These are phyloP conservation scores for Conus canariensis DNA, from an alignment of 2,888 invertebrate species.

Conservation along the genomic window DNA sequence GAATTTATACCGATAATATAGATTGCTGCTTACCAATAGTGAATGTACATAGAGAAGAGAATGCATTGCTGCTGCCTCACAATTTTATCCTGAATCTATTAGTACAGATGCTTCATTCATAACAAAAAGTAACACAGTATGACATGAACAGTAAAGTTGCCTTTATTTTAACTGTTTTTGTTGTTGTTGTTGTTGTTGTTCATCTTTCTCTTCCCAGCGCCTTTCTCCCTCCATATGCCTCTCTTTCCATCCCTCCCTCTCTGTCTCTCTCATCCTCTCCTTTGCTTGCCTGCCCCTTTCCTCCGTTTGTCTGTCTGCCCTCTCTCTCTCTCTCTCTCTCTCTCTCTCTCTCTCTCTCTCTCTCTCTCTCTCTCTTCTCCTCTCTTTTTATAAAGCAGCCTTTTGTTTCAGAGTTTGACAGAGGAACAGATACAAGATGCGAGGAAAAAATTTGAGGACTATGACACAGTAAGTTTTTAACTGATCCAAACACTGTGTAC, in stretches of 20 bases:
- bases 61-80: too few relatives aligned
- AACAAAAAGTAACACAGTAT: too few relatives aligned
- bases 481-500: too few relatives aligned
- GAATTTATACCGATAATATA: too few relatives aligned
- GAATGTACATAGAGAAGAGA: too few relatives aligned
- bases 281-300: neutral
- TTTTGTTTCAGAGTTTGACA: constrained; percentile 67
- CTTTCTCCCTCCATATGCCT: neutral
- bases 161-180: too few relatives aligned
- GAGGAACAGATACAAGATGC: constrained; percentile 71
- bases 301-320: neutral
- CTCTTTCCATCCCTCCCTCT: neutral
- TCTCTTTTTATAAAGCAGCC: neutral
- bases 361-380: neutral
- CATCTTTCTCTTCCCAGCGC: too few relatives aligned
- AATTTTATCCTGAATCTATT: too few relatives aligned
- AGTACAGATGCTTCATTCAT: too few relatives aligned
- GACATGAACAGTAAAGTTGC: too few relatives aligned
- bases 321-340: neutral
- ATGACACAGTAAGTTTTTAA: constrained; percentile 69
- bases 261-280: neutral
- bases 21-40: too few relatives aligned
- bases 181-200: too few relatives aligned
- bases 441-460: constrained; percentile 73
- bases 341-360: constrained; percentile 1